Conservation (phyloP, 1,140 invertebrate genomes). For the Ostrea edulis region DNA sequence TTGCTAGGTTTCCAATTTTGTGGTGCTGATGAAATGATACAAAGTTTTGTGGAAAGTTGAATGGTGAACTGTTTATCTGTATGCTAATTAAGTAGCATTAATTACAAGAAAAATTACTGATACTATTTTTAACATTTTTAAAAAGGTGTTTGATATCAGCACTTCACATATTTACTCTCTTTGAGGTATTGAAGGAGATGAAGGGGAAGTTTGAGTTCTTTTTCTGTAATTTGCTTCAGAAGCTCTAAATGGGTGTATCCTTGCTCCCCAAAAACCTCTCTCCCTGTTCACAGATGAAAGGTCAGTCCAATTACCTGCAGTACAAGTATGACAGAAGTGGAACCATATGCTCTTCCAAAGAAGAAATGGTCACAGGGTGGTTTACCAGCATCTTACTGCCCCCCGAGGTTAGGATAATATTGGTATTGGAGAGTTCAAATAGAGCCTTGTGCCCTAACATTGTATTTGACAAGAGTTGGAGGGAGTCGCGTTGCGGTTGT, state of each 20-base stretch:
- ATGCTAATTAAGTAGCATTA: neutral
- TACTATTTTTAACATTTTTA: neutral
- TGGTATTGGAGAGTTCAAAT: constrained; percentile 16
- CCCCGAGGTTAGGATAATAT: neutral
- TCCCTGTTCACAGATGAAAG: neutral
- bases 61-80: too few species aligned
- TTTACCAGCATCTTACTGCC: neutral
- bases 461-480: neutral
- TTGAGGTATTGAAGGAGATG: neutral
- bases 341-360: neutral
- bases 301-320: neutral
- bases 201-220: neutral
- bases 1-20: too few species aligned
- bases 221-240: neutral
- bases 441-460: neutral
- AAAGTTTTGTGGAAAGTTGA: too few species aligned
- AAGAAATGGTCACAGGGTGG: neutral
- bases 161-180: neutral
- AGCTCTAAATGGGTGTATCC: neutral
- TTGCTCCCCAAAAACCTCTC: neutral
- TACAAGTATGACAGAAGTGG: constrained; percentile 7
- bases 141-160: neutral
- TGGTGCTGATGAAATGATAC: too few species aligned
- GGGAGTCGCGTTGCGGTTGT: neutral
- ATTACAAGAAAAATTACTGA: neutral